These are phyloP conservation scores for Spinibarbus caldwelli DNA, from an alignment of 2,797 vertebrate species.

Conservation along the genomic window DNA sequence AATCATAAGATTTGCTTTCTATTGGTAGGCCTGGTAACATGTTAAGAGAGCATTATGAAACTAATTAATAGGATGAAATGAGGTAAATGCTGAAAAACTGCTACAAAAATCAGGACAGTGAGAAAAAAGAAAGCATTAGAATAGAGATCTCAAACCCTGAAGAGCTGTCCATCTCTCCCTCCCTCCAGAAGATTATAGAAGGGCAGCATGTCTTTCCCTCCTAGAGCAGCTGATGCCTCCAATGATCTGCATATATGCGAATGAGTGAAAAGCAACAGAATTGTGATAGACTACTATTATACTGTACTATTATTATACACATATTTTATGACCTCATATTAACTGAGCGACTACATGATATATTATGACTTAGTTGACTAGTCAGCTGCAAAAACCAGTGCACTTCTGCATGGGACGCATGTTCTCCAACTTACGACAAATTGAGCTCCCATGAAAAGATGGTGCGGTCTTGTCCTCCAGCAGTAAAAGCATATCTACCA, in stretches of 20 bases:
- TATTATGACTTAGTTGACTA: background rate
- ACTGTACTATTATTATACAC: background rate
- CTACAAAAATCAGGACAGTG: background rate
- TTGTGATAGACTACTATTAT: background rate
- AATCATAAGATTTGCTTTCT: conserved; percentile 31
- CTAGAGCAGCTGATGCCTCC: conserved; percentile 84
- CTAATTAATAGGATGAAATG: background rate
- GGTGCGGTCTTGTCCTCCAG: conserved; percentile 80
- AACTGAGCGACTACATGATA: background rate
- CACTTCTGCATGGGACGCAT: background rate
- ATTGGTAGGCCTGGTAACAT: background rate
- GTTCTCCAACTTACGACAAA: conserved; percentile 75
- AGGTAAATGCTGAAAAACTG: background rate
- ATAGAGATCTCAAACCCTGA: conserved; percentile 77
- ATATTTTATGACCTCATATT: background rate
- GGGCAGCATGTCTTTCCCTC: conserved; percentile 85
- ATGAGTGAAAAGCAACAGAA: background rate
- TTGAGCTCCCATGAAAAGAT: conserved; percentile 87
- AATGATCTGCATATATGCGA: conserved; percentile 76
- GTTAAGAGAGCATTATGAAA: background rate
- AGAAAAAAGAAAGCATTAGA: background rate
- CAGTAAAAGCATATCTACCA: conserved; percentile 84
- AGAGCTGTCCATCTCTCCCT: conserved; percentile 86
- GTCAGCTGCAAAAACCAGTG: background rate
- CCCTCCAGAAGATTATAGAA: conserved; percentile 90